These are phyloP conservation scores for Heterohyrax brucei DNA, from an alignment of 2,797 vertebrate species.

Conservation along the genomic window DNA sequence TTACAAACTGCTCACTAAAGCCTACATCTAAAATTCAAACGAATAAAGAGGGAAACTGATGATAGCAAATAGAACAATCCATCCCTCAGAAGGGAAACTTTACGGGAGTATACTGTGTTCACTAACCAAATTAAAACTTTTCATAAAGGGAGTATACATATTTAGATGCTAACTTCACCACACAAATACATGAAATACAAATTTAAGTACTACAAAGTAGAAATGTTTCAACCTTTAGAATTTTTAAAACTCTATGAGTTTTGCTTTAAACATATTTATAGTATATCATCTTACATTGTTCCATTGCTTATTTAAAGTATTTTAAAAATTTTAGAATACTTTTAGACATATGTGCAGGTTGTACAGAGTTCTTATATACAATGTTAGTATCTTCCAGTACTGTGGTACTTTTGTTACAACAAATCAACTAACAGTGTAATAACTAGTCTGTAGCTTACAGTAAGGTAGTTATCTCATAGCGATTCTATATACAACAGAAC, in stretches of 20 bases:
- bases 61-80: background rate
- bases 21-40: background rate
- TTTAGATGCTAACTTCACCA: background rate
- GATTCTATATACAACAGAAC: no score
- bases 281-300: background rate
- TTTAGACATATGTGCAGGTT: background rate
- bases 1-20: background rate
- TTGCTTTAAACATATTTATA: background rate
- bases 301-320: background rate
- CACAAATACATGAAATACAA: background rate
- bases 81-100: background rate
- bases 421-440: background rate
- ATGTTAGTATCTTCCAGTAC: fast-evolving
- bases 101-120: background rate
- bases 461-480: no score
- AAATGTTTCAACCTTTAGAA: background rate
- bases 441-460: background rate
- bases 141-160: background rate
- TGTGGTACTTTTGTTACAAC: background rate
- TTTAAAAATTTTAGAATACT: background rate
- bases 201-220: background rate
- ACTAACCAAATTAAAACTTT: background rate
- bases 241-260: background rate
- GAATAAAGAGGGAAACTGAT: background rate
- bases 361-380: background rate